Evolutionary conservation across 2,797 vertebrate species (phyloP).

Genomic region (Betta splendens): DNA sequence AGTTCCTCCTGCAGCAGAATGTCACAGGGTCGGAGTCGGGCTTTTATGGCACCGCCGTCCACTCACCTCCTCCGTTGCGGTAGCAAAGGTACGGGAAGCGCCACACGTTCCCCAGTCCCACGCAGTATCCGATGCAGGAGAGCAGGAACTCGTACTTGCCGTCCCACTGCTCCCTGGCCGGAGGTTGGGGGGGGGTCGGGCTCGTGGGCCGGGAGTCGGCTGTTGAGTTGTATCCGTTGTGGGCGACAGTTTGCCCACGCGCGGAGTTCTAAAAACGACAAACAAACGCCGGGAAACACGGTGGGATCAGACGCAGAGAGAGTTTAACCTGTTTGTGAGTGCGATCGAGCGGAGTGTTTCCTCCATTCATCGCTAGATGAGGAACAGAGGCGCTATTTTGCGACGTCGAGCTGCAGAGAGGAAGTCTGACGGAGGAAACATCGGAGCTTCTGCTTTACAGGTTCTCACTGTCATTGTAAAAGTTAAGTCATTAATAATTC

Average conservation of each 20-base stretch:
- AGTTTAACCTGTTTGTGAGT: neutral
- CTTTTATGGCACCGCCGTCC: constrained; percentile 12
- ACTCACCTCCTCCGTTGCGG: constrained; percentile 88
- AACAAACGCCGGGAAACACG: neutral
- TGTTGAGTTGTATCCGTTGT: constrained; percentile 50
- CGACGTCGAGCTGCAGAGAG: constrained; percentile 25
- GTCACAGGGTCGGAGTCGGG: constrained; percentile 5
- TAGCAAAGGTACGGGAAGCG: constrained; percentile 89
- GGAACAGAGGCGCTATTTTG: constrained; percentile 44
- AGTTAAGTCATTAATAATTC: neutral
- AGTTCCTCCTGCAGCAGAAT: constrained; percentile 34
- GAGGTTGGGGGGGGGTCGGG: constrained; percentile 4
- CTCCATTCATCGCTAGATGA: constrained; percentile 13
- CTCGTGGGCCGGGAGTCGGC: constrained; percentile 32
- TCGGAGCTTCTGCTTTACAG: constrained; percentile 46
- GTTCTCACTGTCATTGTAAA: neutral
- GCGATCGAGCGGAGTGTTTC: neutral
- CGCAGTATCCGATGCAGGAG: constrained; percentile 87
- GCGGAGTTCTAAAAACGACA: constrained; percentile 54
- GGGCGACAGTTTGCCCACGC: constrained; percentile 48
- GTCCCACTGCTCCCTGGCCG: constrained; percentile 78
- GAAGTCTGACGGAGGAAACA: constrained; percentile 45
- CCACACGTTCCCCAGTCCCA: constrained; percentile 87
- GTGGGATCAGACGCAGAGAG: neutral
- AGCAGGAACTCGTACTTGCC: constrained; percentile 86